Evolutionary conservation across 1,140 invertebrate species (phyloP).

Genomic region (Drosophila setifemur): DNA sequence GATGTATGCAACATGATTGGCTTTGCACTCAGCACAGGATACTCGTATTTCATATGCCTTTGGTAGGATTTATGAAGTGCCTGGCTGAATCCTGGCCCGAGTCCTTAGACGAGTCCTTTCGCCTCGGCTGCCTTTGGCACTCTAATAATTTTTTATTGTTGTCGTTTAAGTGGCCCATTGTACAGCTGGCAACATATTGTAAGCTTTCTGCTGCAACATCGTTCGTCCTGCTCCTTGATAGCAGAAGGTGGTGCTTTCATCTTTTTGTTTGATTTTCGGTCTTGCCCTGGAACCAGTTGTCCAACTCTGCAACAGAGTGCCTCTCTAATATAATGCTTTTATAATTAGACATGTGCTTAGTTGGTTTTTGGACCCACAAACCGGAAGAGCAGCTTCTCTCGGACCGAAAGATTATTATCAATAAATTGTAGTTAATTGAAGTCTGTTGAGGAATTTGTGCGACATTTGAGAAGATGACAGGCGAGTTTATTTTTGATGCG

Average conservation of each 20-base stretch:
- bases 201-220: conserved; percentile 29
- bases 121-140: conserved; percentile 56
- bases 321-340: conserved; percentile 17
- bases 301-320: conserved; percentile 25
- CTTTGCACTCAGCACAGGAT: conserved; percentile 67
- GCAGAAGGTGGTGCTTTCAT: conserved; percentile 28
- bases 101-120: conserved; percentile 34
- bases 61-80: conserved; percentile 73
- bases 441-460: neutral
- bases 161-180: conserved; percentile 75
- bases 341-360: conserved; percentile 47
- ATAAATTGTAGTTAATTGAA: conserved; percentile 23
- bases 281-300: conserved; percentile 13
- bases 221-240: conserved; percentile 37
- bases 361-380: conserved; percentile 9
- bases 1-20: conserved; percentile 69
- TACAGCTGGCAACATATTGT: conserved; percentile 77
- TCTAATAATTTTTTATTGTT: conserved; percentile 79
- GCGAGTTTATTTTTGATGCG: neutral
- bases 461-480: neutral
- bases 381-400: conserved; percentile 29
- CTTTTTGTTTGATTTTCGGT: conserved; percentile 15
- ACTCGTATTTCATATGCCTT: conserved; percentile 77
- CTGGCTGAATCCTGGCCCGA: conserved; percentile 18
- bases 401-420: conserved; percentile 6